A percentile compares a stretch with the other conserved stretches of the same genome.
Conservation (phyloP, 2,113 vertebrate species). For the Forbesichthys agassizii region DNA sequence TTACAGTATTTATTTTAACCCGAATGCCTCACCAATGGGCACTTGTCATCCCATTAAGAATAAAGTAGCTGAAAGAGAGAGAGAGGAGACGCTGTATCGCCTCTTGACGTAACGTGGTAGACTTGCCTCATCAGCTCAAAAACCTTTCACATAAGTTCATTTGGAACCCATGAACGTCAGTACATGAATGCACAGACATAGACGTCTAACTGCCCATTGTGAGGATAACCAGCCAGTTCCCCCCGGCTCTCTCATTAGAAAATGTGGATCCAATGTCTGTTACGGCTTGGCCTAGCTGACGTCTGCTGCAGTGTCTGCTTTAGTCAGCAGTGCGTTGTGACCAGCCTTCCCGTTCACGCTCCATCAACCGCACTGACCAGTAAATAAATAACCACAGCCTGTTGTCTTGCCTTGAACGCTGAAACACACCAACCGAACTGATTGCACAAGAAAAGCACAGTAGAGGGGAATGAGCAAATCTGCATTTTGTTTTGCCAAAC, state of each 20-base stretch:
- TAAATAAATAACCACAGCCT: slow-evolving; percentile 58
- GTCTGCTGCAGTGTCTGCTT: slow-evolving; percentile 43
- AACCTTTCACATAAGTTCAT: not conserved
- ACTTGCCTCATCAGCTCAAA: not conserved
- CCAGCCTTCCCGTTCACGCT: slow-evolving; percentile 56
- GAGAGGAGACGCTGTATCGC: not conserved
- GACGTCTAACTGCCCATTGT: not conserved
- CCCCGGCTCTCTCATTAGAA: slow-evolving; percentile 40
- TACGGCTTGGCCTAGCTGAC: slow-evolving; percentile 43
- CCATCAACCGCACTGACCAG: slow-evolving; percentile 42
- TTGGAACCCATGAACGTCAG: not conserved
- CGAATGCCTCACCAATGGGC: slow-evolving; percentile 10
- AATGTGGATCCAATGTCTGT: slow-evolving; percentile 34
- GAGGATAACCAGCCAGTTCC: slow-evolving; percentile 20
- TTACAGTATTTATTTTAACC: slow-evolving; percentile 32
- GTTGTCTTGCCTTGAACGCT: slow-evolving; percentile 57
- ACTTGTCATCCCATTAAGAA: slow-evolving; percentile 23
- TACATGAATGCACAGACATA: not conserved
- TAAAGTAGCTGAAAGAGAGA: slow-evolving; percentile 6
- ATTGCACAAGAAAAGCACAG: slow-evolving; percentile 50
- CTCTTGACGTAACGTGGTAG: slow-evolving; percentile 9
- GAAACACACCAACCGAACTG: slow-evolving; percentile 48
- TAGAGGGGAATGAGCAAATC: slow-evolving; percentile 37
- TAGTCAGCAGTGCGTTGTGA: slow-evolving; percentile 50
- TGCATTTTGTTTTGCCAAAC: slow-evolving; percentile 58